phyloP scores from a whole-genome alignment of 2,113 vertebrate genomes.

The Colaptes auratus region DNA sequence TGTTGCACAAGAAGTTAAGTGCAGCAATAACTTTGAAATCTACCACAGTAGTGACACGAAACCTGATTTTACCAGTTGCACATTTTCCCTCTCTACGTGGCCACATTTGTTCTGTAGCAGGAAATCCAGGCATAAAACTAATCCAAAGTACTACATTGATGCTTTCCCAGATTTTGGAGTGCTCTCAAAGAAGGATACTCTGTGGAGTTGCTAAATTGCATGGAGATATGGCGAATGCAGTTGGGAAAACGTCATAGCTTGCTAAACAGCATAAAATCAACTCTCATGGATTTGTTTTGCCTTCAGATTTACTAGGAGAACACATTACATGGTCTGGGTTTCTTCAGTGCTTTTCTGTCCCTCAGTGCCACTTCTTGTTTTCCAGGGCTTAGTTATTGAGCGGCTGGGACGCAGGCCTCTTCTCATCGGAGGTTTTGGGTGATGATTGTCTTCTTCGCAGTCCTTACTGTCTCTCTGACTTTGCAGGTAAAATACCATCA shows the following conservation, averaged over 20 bases:
- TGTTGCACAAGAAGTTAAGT: not conserved
- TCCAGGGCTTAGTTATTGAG: slow-evolving; percentile 90
- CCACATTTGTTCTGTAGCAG: not conserved
- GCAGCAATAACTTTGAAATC: not conserved
- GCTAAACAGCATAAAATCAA: not conserved
- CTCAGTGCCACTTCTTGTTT: not conserved
- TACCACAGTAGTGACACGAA: not conserved
- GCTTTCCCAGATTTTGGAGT: not conserved
- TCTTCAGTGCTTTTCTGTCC: not conserved
- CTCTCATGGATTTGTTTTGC: not conserved
- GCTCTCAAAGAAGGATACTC: not conserved
- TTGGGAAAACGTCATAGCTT: not conserved
- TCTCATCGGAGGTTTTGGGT: slow-evolving; percentile 89
- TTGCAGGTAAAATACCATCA: slow-evolving; percentile 82
- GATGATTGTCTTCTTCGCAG: slow-evolving; percentile 87
- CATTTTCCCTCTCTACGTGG: not conserved
- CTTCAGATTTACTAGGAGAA: not conserved
- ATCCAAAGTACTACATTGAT: not conserved
- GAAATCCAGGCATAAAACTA: not conserved
- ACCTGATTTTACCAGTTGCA: not conserved
- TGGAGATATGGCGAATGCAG: not conserved
- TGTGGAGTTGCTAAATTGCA: not conserved
- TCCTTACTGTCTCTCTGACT: slow-evolving; percentile 86
- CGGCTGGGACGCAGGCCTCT: slow-evolving; percentile 86
- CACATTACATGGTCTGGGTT: not conserved